Evolutionary conservation across 2,113 vertebrate species (phyloP).

Genomic region (Ranitomeya imitator): DNA sequence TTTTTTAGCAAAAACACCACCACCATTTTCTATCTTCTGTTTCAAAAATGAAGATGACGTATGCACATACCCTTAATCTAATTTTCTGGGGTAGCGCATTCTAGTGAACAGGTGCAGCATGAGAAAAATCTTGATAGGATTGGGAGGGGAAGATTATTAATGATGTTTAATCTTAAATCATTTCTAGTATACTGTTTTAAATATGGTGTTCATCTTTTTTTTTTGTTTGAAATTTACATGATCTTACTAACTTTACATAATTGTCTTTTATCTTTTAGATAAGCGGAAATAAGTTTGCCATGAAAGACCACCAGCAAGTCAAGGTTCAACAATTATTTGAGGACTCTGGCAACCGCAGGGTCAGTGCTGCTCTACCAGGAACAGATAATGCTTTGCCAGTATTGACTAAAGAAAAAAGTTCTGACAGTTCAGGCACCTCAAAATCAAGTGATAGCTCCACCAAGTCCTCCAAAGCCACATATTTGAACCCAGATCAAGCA

Average conservation of each 20-base stretch:
- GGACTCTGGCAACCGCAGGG: constrained; percentile 84
- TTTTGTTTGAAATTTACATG: not conserved
- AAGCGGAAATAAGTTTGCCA: constrained; percentile 73
- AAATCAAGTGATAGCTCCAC: constrained; percentile 71
- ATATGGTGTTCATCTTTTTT: constrained; percentile 14
- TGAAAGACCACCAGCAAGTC: constrained; percentile 83
- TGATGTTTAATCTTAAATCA: no score
- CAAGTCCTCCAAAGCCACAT: constrained; percentile 71
- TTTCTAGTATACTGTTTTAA: not conserved
- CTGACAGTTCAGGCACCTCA: constrained; percentile 74
- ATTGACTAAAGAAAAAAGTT: constrained; percentile 79
- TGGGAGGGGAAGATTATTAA: no score
- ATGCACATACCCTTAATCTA: no score
- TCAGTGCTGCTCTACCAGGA: constrained; percentile 67
- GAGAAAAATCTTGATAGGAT: no score
- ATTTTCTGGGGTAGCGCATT: no score
- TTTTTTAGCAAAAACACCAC: no score
- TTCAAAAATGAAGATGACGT: no score
- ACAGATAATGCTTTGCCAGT: constrained; percentile 75
- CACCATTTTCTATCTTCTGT: no score
- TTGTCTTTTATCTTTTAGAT: constrained; percentile 62
- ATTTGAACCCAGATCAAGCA: constrained; percentile 86
- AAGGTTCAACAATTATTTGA: constrained; percentile 94
- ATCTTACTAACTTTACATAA: not conserved
- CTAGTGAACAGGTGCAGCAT: no score